Evolutionary conservation across 2,113 vertebrate species (phyloP).

Genomic region (Nansenia antarctica): DNA sequence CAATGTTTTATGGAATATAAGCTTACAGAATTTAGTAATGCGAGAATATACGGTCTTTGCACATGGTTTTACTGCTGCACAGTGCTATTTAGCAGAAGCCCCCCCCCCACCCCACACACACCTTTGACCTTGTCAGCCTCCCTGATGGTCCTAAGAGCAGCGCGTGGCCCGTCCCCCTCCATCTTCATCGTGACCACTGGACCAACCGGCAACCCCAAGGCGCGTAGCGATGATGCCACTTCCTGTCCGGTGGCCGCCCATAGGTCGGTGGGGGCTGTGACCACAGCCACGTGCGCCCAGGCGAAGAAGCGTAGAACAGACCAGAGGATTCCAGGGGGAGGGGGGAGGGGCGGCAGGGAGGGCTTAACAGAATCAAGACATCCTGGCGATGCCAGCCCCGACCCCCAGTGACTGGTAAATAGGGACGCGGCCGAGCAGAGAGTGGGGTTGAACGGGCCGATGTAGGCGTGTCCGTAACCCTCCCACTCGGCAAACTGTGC

Average conservation of each 20-base stretch:
- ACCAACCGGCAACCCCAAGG: conserved; percentile 75
- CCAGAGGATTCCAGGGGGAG: background rate
- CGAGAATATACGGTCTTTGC: too few species aligned
- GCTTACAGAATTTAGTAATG: too few species aligned
- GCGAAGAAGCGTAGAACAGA: background rate
- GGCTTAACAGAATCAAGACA: background rate
- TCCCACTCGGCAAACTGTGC: background rate
- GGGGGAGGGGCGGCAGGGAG: background rate
- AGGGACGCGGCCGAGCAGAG: background rate
- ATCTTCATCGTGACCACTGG: conserved; percentile 72
- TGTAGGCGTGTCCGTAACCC: background rate
- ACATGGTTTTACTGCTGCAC: too few species aligned
- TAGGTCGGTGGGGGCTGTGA: conserved; percentile 59
- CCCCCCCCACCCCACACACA: conserved; percentile 36
- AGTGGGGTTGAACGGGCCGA: background rate
- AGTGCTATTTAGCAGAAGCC: too few species aligned
- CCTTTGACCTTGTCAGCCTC: conserved; percentile 74
- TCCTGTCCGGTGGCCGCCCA: conserved; percentile 80
- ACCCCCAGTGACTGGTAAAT: background rate
- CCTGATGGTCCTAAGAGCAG: conserved; percentile 67
- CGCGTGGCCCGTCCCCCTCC: conserved; percentile 34
- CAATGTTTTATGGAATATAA: too few species aligned
- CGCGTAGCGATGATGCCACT: conserved; percentile 68
- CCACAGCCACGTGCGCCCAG: background rate
- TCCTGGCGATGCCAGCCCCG: background rate